These are phyloP conservation scores for Prolemur simus DNA, from an alignment of 2,113 vertebrate genomes.

Conservation along the genomic window DNA sequence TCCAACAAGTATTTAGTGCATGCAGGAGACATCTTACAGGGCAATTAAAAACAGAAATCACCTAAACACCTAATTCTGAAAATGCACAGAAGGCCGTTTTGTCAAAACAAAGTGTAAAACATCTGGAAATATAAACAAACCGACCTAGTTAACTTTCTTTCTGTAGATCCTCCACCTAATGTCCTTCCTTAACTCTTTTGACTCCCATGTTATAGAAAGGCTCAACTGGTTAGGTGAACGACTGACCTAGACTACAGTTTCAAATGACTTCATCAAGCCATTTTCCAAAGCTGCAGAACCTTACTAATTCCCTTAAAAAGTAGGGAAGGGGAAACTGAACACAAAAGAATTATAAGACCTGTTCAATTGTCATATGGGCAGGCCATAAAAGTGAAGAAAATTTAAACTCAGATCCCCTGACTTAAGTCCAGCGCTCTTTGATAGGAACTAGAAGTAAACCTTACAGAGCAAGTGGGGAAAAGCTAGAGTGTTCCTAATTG, in stretches of 20 bases:
- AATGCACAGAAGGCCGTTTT: not conserved
- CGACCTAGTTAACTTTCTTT: not conserved
- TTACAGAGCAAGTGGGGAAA: not conserved
- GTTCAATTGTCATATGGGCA: not conserved
- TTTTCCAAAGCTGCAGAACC: not conserved
- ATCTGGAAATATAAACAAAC: not conserved
- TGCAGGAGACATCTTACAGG: not conserved
- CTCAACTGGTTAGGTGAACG: conserved; percentile 8
- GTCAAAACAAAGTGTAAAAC: not conserved
- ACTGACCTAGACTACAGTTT: not conserved
- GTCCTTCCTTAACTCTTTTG: not conserved
- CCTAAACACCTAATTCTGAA: conserved; percentile 21
- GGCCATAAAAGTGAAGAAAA: not conserved
- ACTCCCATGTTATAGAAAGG: not conserved
- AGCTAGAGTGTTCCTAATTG: not conserved
- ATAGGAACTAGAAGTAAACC: not conserved
- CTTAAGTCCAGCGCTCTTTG: not conserved
- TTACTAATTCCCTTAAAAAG: not conserved
- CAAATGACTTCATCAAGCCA: not conserved
- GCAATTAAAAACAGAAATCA: conserved; percentile 44
- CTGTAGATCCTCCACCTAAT: not conserved
- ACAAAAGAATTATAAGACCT: not conserved
- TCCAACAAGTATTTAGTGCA: not conserved
- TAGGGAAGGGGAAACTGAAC: not conserved
- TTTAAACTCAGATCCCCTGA: not conserved